Base-by-base conservation (phyloP, 2,113 vertebrate species). In the Phainopepla nitens region DNA sequence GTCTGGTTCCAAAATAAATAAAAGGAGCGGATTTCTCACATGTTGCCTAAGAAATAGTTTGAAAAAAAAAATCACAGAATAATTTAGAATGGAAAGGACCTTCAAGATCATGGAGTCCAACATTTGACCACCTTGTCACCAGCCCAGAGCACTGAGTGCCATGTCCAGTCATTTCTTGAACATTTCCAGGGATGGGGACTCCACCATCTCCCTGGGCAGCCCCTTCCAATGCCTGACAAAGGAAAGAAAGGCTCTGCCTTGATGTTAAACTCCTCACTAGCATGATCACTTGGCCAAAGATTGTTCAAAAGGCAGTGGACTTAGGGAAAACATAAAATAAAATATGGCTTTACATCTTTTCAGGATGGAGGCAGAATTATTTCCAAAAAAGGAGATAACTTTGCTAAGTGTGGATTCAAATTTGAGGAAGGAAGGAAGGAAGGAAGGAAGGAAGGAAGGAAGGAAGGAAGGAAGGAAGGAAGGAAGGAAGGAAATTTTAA, bases 291-390 rank as follows among this genome's bases (percentile, higher is more conserved):
- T 51, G 29, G 35, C 35, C 53, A 77, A 25, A 27, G 41, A 41
- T 88, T 88, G 50, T 90, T 96, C 90, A 87, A 93, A 94, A 49
- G 84, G 23, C n/a, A 56, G 49, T 22, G 36, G 69, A 87, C 56
- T 60, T 60, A 58, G 42, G 27, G 41, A 66, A 22, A 93, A 82
- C 1, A 0, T 39, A 78, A 54, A 89, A 85, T 49, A 92, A 88
- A 94, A 84, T 36, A 49, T 0, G 0, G 28, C 7, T 81, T 76
- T 78, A 76, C 17, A 42, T 79, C 51, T 93, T 65, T 73, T 78
- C 44, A 76, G 75, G 45, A 72, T 36, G 53, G n/a, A 94, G 22
- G n/a, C 33, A 76, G 15, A 60, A 23, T 81, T 68, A 64, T 87
- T 89, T 93, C 47, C 62, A 94, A 92, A 69, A 28, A 69, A 54